phyloP scores from a whole-genome alignment of 2,797 vertebrate species.

The Gastrophryne carolinensis region DNA sequence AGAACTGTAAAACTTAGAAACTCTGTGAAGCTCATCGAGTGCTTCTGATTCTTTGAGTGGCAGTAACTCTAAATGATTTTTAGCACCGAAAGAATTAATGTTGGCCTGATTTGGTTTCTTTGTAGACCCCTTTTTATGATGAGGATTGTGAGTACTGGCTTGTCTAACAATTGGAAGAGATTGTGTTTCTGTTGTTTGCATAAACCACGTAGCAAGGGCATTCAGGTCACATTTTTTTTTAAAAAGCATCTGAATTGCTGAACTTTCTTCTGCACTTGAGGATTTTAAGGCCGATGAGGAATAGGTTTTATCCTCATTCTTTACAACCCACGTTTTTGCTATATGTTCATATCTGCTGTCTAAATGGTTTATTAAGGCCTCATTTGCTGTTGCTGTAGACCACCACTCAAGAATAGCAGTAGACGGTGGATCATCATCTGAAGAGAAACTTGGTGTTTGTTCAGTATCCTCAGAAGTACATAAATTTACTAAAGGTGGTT shows the following conservation, averaged over 20 bases:
- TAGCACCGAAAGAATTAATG: slow-evolving; percentile 80
- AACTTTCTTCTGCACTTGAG: slow-evolving; percentile 67
- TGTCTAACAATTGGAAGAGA: slow-evolving; percentile 91
- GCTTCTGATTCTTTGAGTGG: slow-evolving; percentile 84
- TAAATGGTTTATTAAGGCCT: slow-evolving; percentile 82
- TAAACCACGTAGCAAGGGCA: slow-evolving; percentile 92
- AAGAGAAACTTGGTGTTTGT: slow-evolving; percentile 70
- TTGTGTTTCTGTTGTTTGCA: slow-evolving; percentile 98
- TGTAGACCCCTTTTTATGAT: slow-evolving; percentile 79
- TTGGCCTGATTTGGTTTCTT: slow-evolving; percentile 71
- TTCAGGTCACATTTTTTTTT: slow-evolving; percentile 87
- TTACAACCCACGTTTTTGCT: slow-evolving; percentile 85
- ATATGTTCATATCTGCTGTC: slow-evolving; percentile 83
- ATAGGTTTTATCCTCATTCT: slow-evolving; percentile 57
- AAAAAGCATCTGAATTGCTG: slow-evolving; percentile 88
- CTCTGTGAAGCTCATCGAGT: slow-evolving; percentile 76
- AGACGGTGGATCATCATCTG: slow-evolving; percentile 80
- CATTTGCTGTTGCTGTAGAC: slow-evolving; percentile 79
- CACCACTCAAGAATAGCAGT: slow-evolving; percentile 86
- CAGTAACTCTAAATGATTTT: slow-evolving; percentile 93
- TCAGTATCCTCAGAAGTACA: slow-evolving; percentile 60
- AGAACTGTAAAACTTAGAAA: slow-evolving; percentile 70
- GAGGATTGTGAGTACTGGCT: slow-evolving; percentile 82
- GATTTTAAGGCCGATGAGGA: slow-evolving; percentile 65
- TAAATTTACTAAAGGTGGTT: slow-evolving; percentile 42